Conservation (phyloP, 2,113 vertebrate genomes). For the Aix galericulata region DNA sequence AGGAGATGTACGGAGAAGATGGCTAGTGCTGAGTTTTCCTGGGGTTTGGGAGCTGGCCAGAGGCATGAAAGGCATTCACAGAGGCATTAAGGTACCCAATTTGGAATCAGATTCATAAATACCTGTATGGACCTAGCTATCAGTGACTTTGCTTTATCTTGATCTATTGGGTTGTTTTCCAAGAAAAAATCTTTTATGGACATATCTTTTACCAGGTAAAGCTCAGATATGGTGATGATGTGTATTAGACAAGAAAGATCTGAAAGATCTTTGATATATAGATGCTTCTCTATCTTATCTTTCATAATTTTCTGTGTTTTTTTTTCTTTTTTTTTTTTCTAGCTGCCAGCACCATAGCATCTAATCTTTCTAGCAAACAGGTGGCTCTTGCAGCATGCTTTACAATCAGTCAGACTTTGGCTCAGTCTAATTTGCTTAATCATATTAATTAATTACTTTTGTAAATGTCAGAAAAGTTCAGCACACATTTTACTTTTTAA, state of each 20-base stretch:
- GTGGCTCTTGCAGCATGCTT: slow-evolving; percentile 72
- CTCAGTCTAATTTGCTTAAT: slow-evolving; percentile 73
- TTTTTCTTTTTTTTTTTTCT: not conserved
- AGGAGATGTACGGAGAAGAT: not conserved
- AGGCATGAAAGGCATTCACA: not conserved
- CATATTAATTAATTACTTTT: slow-evolving; percentile 76
- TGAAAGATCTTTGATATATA: slow-evolving; percentile 6
- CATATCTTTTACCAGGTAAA: not conserved
- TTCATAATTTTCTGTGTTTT: not conserved
- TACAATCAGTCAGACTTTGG: slow-evolving; percentile 73
- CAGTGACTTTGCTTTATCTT: not conserved
- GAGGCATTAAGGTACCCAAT: not conserved
- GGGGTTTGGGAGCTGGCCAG: not conserved
- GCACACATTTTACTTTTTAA: slow-evolving; percentile 62
- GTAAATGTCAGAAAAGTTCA: slow-evolving; percentile 76
- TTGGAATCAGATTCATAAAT: not conserved
- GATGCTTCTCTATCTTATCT: slow-evolving; percentile 10
- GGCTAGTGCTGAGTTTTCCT: not conserved
- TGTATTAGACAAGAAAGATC: not conserved
- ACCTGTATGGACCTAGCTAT: not conserved
- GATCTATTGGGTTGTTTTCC: not conserved
- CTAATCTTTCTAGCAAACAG: slow-evolving; percentile 72
- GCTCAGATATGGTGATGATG: not conserved
- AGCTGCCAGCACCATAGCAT: slow-evolving; percentile 55
- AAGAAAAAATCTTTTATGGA: not conserved